These are phyloP conservation scores for Nephrotoma guestfalica DNA, from an alignment of 2,888 invertebrate genomes.

Conservation along the genomic window DNA sequence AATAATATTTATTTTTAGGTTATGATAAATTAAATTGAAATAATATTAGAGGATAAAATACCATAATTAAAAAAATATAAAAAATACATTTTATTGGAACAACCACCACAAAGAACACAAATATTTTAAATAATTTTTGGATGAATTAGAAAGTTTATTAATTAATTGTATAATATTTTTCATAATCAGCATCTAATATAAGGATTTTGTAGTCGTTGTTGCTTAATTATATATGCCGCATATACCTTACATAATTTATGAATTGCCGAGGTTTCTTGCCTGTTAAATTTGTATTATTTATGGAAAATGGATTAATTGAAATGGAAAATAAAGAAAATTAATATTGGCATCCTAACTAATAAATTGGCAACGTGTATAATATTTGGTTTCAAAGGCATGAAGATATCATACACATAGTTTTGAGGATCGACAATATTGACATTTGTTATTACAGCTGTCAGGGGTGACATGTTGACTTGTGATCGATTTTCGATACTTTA, in stretches of 20 bases:
- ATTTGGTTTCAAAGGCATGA: too few species aligned
- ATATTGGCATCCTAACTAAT: too few species aligned
- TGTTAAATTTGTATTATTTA: background rate
- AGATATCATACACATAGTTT: too few species aligned
- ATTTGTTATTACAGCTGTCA: too few species aligned
- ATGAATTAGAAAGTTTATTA: background rate
- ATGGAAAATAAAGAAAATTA: too few species aligned
- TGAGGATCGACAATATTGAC: too few species aligned
- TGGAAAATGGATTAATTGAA: too few species aligned
- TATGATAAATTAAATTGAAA: background rate
- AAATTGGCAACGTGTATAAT: too few species aligned
- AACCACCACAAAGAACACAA: background rate
- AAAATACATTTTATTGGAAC: background rate
- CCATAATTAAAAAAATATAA: background rate
- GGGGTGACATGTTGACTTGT: too few species aligned
- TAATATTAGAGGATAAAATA: background rate
- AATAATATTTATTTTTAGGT: background rate
- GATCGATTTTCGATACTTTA: too few species aligned
- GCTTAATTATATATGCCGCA: background rate
- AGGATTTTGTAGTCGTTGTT: background rate
- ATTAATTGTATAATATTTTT: background rate
- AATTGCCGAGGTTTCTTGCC: background rate
- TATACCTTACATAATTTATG: background rate
- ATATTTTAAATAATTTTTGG: background rate
- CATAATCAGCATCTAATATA: background rate